Conservation (phyloP, 2,888 invertebrate species). For the Hypena proboscidalis region DNA sequence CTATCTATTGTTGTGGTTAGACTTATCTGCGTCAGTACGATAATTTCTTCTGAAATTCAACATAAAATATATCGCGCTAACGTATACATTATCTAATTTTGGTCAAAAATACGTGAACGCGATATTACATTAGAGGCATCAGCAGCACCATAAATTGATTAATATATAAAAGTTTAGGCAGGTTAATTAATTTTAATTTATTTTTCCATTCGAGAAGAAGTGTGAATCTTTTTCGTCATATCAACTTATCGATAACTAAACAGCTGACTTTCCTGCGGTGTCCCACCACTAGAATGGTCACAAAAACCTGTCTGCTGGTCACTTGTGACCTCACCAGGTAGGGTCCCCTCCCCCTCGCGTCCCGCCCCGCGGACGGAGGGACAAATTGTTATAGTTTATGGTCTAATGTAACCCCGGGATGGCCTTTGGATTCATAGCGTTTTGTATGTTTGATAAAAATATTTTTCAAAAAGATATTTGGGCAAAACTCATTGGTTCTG, state of each 20-base stretch:
- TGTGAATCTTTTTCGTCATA: conserved; percentile 1
- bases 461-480: too few relatives aligned
- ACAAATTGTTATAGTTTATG: conserved; percentile 55
- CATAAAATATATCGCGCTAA: too few relatives aligned
- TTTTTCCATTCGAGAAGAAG: neutral
- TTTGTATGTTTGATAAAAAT: conserved; percentile 10
- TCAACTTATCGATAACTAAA: conserved; percentile 37
- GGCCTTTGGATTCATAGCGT: conserved; percentile 24
- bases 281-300: conserved; percentile 53
- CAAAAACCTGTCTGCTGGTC: conserved; percentile 75
- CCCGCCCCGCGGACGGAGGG: conserved; percentile 25
- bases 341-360: conserved; percentile 36
- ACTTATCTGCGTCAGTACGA: too few relatives aligned
- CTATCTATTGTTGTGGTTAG: too few relatives aligned
- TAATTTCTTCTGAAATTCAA: too few relatives aligned
- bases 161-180: too few relatives aligned
- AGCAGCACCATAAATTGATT: too few relatives aligned
- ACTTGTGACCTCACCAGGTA: conserved; percentile 69
- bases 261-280: conserved; percentile 47
- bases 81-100: too few relatives aligned
- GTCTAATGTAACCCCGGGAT: conserved; percentile 32
- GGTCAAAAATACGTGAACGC: too few relatives aligned
- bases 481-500: too few relatives aligned
- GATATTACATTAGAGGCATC: too few relatives aligned
- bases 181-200: too few relatives aligned